Conservation (phyloP, 2,888 invertebrate genomes). For the Drosophila nigritarsus region DNA sequence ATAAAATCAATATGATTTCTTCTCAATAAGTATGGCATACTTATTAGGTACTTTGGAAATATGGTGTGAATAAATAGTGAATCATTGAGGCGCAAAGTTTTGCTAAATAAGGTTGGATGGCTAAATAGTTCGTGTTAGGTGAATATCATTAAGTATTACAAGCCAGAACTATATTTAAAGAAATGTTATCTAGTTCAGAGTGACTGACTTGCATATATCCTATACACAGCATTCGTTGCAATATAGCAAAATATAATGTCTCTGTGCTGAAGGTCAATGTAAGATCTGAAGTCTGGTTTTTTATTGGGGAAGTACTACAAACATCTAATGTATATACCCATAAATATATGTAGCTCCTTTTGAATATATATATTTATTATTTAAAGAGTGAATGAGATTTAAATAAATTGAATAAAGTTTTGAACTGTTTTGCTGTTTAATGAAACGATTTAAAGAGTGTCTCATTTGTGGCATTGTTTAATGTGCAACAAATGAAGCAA, state of each 20-base stretch:
- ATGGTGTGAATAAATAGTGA: background rate
- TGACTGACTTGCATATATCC: background rate
- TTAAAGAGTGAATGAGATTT: background rate
- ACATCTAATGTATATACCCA: background rate
- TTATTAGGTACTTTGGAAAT: slow-evolving; percentile 16
- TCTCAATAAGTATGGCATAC: slow-evolving; percentile 25
- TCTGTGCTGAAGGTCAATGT: background rate
- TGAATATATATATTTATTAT: background rate
- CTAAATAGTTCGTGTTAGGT: background rate
- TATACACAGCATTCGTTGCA: background rate
- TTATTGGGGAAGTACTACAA: background rate
- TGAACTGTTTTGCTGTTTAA: background rate
- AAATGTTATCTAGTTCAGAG: background rate
- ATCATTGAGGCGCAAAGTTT: background rate
- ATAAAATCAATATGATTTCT: slow-evolving; percentile 53
- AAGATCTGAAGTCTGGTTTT: background rate
- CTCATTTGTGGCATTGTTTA: slow-evolving; percentile 61
- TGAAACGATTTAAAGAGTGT: slow-evolving; percentile 34
- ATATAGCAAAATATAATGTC: no score
- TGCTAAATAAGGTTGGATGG: background rate
- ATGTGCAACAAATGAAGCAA: slow-evolving; percentile 76
- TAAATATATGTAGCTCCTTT: background rate
- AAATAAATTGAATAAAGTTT: background rate
- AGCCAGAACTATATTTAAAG: background rate
- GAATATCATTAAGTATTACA: background rate